Percentiles rank a stretch among this genome's conserved stretches.
phyloP scores from a whole-genome alignment of 2,888 invertebrate species.

The Altica lythri region DNA sequence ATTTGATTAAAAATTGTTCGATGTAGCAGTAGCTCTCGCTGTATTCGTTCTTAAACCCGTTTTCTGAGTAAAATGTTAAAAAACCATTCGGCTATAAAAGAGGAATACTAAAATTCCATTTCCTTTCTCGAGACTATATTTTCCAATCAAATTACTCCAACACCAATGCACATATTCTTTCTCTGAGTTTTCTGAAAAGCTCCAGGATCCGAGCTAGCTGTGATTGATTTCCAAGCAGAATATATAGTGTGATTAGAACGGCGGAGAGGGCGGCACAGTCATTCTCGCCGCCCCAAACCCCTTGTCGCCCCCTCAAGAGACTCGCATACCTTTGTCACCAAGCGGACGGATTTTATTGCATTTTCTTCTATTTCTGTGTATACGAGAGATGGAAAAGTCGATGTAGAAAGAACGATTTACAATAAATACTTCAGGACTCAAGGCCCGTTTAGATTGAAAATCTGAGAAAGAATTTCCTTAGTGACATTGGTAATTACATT shows the following conservation, averaged over 20 bases:
- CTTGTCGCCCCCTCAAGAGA: conserved; percentile 16
- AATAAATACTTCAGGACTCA: conserved; percentile 30
- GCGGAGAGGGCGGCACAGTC: conserved; percentile 46
- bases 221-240: conserved; percentile 31
- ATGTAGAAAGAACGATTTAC: conserved; percentile 53
- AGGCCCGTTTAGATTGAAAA: conserved; percentile 21
- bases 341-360: conserved; percentile 56
- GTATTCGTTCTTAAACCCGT: conserved; percentile 1
- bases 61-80: conserved; percentile 23
- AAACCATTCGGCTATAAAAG: conserved; percentile 15
- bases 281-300: conserved; percentile 49
- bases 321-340: conserved; percentile 48
- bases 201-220: conserved; percentile 24
- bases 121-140: conserved; percentile 21
- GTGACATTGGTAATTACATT: conserved; percentile 22
- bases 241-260: conserved; percentile 26
- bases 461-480: conserved; percentile 27
- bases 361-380: conserved; percentile 59
- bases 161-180: conserved; percentile 24
- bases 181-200: conserved; percentile 28
- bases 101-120: conserved; percentile 26
- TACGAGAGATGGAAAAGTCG: conserved; percentile 64
- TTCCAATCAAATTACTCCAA: conserved; percentile 23
- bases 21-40: background rate
- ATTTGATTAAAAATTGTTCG: too few relatives aligned